Evolutionary conservation across 2,888 invertebrate species (phyloP), one percentile per base, ranked within the genome.

Genomic region (Sinelater perroti): DNA sequence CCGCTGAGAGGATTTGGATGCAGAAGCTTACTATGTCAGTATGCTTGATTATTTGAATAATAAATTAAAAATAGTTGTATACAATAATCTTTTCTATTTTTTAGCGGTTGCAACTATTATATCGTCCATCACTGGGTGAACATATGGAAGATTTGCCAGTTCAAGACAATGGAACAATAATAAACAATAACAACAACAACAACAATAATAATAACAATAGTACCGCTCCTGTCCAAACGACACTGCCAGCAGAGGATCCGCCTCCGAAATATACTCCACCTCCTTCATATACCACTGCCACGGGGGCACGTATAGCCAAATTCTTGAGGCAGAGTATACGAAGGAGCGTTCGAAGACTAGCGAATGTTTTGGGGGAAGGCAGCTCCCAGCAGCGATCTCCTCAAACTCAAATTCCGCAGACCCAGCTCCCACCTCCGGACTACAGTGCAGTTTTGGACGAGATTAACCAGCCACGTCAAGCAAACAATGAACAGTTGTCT

Each of bases 181-280:
- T 72, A n/a, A 58, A 69, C 14, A 68, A 63, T 56, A 72, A 67
- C 56, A 60, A 61, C 35, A 24, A 18, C 10, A 47, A 49, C 11
- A 52, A 52, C 6, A 68, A 63, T 56, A 71, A 66, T 56, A 60
- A 61, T 38, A 24, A 18, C 10, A 47, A 49, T 11, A 53, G 53
- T 7, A 63, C 63, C 30, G 64, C 65, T 16, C 56, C 69, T 20
- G 58, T 69, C 3, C 52, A 64, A 5, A 60, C 67, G 17, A 50
- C 69, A 5, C 66, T 78, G 17, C 74, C 78, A 6, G 75, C 79
- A 33, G 85, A 86, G 69, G 93, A 93, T 80, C 92, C 93, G 1
- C 94, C 94, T 2, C 95, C 95, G 44, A 95, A 95, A 76, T 95
- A 95, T 78, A 95, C 94, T 0, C 95, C 95, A 0, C 95, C 95